Base-by-base conservation (phyloP, 2,113 vertebrate species). In the Dasyurus viverrinus region DNA sequence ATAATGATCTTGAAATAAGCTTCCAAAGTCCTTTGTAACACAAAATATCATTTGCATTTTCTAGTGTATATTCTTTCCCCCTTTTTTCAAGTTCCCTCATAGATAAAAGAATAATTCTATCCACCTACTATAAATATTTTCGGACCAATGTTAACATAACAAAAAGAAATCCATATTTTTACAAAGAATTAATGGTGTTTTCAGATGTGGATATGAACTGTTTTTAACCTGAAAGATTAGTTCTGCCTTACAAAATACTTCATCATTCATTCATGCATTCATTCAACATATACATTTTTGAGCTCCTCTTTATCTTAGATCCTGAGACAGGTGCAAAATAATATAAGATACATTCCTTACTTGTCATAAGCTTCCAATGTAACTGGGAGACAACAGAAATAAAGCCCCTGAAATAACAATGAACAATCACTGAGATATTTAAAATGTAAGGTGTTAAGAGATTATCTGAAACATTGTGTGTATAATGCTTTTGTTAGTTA, bases 201-300 rank as follows among this genome's bases (percentile, higher is more conserved):
- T 76, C 60, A 76, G 36, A 76, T 76, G 14, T n/a, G n/a, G 1
- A 42, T 42, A 8, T 42, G 19, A 84, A 92, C 36, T 52, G 55
- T 25, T 52, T 48, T 55, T 60, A 53, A 68, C 0, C 16, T 30
- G 30, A 14, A 60, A 16, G n/a, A 55, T 93, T 90, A 93, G 11
- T 90, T 94, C 23, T 91, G 3, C 11, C 27, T 95, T 92, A 36
- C 93, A 42, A 96, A 96, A 91, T 55, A 93, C n/a, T 23, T 84
- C 36, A 42, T 84, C 68, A 84, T 84, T 42, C 68, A 42, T 84
- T n/a, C 68, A 84, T 42, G 7, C 68, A 68, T 68, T 30, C 55
- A 57, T 57, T 27, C 8, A 60, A 76, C n/a, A 84, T 42, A 42
- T 42, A 84, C 7, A 42, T 84, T 42, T 84, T 42, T 84, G 68